phyloP scores from a whole-genome alignment of 2,888 invertebrate genomes.

The Drosophila hawaiiensis region DNA sequence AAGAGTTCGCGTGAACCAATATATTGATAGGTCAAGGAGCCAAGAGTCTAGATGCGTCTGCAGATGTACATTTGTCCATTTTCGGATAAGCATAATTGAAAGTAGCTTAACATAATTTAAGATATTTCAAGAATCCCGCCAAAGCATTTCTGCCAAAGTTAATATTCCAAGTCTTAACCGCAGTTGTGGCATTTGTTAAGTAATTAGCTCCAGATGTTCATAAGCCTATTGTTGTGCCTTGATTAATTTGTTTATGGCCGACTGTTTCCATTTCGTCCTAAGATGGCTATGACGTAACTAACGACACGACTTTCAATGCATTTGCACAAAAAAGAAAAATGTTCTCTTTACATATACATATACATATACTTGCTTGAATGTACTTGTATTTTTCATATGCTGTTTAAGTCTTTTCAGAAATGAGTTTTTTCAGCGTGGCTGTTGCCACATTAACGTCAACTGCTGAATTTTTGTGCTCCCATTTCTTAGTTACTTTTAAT shows the following conservation, averaged over 20 bases:
- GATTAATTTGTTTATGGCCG: slow-evolving; percentile 3
- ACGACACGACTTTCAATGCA: slow-evolving; percentile 48
- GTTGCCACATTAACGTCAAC: slow-evolving; percentile 68
- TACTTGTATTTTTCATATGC: slow-evolving; percentile 11
- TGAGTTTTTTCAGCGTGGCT: slow-evolving; percentile 44
- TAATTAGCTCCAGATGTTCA: neutral
- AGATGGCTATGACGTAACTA: slow-evolving; percentile 55
- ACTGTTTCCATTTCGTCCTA: slow-evolving; percentile 12
- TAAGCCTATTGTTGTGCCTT: neutral
- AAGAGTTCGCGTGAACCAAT: neutral
- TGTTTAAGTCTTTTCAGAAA: slow-evolving; percentile 21
- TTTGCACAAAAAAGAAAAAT: slow-evolving; percentile 10
- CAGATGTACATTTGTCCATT: neutral
- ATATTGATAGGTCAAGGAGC: neutral
- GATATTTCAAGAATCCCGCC: neutral
- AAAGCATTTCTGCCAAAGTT: neutral
- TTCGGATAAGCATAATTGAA: neutral
- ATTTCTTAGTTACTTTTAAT: slow-evolving; percentile 66
- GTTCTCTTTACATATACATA: neutral
- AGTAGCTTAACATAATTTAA: neutral
- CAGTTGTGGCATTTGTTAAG: neutral
- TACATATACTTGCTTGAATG: neutral
- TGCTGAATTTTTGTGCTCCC: slow-evolving; percentile 54
- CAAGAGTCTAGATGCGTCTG: neutral
- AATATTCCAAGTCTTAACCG: neutral